Percentiles rank a stretch among this genome's conserved stretches.
Conservation (phyloP, 2,113 vertebrate genomes). For the Pleuronectes platessa region DNA sequence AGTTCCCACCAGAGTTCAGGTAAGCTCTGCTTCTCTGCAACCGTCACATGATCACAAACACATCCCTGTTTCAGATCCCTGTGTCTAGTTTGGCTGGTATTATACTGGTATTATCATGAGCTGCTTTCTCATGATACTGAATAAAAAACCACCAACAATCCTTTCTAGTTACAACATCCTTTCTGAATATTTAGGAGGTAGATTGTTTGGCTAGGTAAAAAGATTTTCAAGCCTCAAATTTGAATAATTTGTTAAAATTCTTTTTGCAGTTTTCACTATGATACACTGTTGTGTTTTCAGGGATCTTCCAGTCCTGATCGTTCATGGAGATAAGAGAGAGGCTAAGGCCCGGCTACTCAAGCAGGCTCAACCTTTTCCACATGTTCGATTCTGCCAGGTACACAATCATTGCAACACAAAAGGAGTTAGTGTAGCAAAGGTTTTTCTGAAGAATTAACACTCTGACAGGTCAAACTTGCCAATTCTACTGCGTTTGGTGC, state of each 20-base stretch:
- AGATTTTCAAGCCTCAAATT: not conserved
- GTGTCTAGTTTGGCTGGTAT: not conserved
- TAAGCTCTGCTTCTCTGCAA: slow-evolving; percentile 63
- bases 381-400: slow-evolving; percentile 95
- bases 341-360: slow-evolving; percentile 90
- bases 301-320: slow-evolving; percentile 89
- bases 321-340: slow-evolving; percentile 95
- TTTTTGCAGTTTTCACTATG: too few species aligned
- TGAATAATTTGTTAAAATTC: too few species aligned
- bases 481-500: too few species aligned
- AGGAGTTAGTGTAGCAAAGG: not conserved
- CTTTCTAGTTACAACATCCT: not conserved
- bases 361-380: slow-evolving; percentile 87
- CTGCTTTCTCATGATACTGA: not conserved
- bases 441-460: fast-evolving
- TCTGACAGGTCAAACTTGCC: not conserved
- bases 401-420: not conserved
- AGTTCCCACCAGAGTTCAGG: slow-evolving; percentile 94
- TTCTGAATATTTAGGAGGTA: not conserved
- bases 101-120: not conserved
- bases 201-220: not conserved
- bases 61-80: not conserved
- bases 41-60: not conserved
- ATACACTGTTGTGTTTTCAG: slow-evolving; percentile 72
- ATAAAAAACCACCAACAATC: not conserved